Evolutionary conservation across 2,113 vertebrate genomes (phyloP).

Genomic region (Deroptyus accipitrinus): DNA sequence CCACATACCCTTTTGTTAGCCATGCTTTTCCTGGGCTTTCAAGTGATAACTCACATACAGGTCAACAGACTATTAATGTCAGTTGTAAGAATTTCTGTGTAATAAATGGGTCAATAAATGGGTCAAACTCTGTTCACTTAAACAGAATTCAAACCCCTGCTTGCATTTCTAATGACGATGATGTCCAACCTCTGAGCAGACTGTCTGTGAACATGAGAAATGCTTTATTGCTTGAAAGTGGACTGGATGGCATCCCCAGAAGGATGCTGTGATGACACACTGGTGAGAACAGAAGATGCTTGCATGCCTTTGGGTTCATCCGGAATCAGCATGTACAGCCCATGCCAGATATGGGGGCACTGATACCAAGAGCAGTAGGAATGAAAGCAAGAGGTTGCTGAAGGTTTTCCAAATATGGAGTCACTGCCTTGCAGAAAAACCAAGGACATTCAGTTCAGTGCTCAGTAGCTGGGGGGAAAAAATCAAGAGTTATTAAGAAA

Average conservation of each 20-base stretch:
- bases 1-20: not conserved
- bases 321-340: accelerated
- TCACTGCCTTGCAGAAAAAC: not conserved
- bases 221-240: not conserved
- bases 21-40: not conserved
- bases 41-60: not conserved
- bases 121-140: not conserved
- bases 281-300: not conserved
- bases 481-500: not conserved
- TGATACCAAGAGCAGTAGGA: not conserved
- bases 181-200: not conserved
- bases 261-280: not conserved
- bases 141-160: not conserved
- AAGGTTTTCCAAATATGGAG: not conserved
- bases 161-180: accelerated
- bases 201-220: not conserved
- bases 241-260: accelerated
- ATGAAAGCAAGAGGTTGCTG: not conserved
- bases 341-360: too few species aligned
- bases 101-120: not conserved
- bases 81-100: not conserved
- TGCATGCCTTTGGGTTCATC: not conserved
- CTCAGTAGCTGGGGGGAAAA: not conserved
- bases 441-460: not conserved
- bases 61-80: not conserved